phyloP scores from a whole-genome alignment of 2,888 invertebrate genomes.

The Euzophera pinguis region DNA sequence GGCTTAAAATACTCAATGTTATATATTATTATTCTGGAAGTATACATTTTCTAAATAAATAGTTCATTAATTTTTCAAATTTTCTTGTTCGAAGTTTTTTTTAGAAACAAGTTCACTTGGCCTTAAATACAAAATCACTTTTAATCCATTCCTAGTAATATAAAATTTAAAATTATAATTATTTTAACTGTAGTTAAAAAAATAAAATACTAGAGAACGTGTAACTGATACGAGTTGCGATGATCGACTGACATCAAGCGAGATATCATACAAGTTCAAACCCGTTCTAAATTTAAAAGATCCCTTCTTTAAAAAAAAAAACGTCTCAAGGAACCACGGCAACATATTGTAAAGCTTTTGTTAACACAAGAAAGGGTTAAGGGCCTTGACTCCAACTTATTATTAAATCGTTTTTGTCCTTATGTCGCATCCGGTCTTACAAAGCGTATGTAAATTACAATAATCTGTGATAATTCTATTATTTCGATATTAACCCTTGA shows the following conservation, averaged over 20 bases:
- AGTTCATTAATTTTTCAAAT: no score
- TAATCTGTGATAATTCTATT: slow-evolving; percentile 78
- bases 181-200: background rate
- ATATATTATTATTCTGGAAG: no score
- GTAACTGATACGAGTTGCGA: slow-evolving; percentile 52
- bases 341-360: slow-evolving; percentile 77
- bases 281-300: slow-evolving; percentile 73
- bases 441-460: slow-evolving; percentile 76
- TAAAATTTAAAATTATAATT: no score
- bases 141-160: no score
- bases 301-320: slow-evolving; percentile 67
- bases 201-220: slow-evolving; percentile 32
- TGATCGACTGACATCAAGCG: slow-evolving; percentile 69
- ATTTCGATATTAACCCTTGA: slow-evolving; percentile 66
- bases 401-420: slow-evolving; percentile 79
- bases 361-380: slow-evolving; percentile 72
- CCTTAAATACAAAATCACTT: no score
- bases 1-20: background rate
- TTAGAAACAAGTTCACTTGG: no score
- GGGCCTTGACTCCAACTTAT: slow-evolving; percentile 68
- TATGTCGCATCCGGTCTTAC: slow-evolving; percentile 69
- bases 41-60: no score
- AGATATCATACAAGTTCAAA: slow-evolving; percentile 52
- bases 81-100: no score
- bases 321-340: slow-evolving; percentile 48